Conservation (phyloP, 2,113 vertebrate genomes). For the Odocoileus hemionus region DNA sequence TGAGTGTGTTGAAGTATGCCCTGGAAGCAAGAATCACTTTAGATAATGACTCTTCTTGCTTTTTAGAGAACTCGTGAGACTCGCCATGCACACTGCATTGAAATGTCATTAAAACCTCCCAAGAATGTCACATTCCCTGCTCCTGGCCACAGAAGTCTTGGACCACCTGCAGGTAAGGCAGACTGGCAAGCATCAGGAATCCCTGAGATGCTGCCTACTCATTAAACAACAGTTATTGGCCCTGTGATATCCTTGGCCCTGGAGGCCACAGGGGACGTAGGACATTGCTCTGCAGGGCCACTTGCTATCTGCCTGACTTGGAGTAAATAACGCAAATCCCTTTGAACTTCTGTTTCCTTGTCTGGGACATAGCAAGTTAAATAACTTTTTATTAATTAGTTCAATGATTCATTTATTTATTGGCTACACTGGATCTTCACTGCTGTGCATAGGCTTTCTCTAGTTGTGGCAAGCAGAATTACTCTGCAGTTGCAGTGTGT, state of each 20-base stretch:
- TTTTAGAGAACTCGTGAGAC: constrained; percentile 20
- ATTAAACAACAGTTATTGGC: not conserved
- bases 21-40: constrained; percentile 18
- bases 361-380: not conserved
- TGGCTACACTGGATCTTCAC: not conserved
- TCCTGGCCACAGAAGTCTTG: not conserved
- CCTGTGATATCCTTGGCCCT: not conserved
- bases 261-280: not conserved
- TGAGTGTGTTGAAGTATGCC: not conserved
- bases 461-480: not conserved
- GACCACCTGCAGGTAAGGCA: not conserved
- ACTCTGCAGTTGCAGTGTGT: not conserved
- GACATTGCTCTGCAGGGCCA: not conserved
- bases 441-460: not conserved
- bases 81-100: not conserved
- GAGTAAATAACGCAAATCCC: not conserved
- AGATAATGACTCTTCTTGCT: constrained; percentile 23
- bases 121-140: not conserved
- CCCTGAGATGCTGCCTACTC: not conserved
- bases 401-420: not conserved
- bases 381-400: not conserved
- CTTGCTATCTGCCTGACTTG: not conserved
- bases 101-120: not conserved
- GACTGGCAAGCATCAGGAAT: not conserved
- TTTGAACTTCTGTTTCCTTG: not conserved